phyloP scores from a whole-genome alignment of 2,113 vertebrate species.

The Eudyptes chrysolophus region DNA sequence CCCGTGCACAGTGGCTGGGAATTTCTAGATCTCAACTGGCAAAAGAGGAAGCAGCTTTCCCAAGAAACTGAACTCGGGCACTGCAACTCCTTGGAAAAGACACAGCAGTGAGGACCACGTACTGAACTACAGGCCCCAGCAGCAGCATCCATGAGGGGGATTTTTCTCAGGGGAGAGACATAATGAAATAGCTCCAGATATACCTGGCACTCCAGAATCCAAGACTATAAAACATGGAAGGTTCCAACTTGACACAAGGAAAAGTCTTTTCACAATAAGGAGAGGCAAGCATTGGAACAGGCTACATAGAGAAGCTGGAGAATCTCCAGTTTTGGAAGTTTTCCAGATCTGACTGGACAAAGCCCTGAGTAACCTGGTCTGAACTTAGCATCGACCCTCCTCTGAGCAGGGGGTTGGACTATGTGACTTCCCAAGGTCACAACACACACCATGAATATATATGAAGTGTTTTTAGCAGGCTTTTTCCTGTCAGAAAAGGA shows the following conservation, averaged over 20 bases:
- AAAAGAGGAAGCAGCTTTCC: not conserved
- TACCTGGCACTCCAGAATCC: not conserved
- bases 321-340: not conserved
- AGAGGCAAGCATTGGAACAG: not conserved
- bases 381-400: not conserved
- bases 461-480: not conserved
- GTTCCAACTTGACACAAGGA: not conserved
- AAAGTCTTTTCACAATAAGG: not conserved
- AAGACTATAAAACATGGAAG: not conserved
- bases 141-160: not conserved
- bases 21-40: not conserved
- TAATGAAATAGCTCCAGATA: not conserved
- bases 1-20: not conserved
- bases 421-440: conserved; percentile 2
- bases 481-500: conserved; percentile 51
- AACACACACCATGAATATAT: not conserved
- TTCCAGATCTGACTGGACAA: not conserved
- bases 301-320: not conserved
- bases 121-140: not conserved
- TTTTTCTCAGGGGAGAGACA: not conserved
- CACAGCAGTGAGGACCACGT: not conserved
- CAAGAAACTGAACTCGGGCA: not conserved
- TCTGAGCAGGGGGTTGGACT: not conserved
- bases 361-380: not conserved
- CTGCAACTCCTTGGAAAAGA: not conserved